These are phyloP conservation scores for Lucilia sericata DNA, from an alignment of 1,140 invertebrate genomes.

Conservation along the genomic window DNA sequence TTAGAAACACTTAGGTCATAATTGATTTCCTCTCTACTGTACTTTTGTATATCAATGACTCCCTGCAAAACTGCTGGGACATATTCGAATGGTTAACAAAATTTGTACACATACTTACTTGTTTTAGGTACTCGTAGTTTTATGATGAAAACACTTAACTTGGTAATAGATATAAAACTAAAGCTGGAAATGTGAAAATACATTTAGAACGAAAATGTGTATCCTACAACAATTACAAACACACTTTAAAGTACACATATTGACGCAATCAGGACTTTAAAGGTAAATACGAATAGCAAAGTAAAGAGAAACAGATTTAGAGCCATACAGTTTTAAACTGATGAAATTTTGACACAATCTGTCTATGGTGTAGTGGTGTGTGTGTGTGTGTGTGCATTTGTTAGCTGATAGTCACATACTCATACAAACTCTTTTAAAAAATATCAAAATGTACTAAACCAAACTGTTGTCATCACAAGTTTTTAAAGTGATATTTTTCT, in stretches of 20 bases:
- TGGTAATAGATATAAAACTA: slow-evolving; percentile 17
- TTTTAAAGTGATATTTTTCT: not conserved
- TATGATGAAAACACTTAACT: not conserved
- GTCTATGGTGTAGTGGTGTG: not conserved
- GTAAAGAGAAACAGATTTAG: not conserved
- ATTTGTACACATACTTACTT: not conserved
- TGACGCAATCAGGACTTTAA: not conserved
- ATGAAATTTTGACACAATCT: slow-evolving; percentile 6
- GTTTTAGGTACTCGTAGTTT: not conserved
- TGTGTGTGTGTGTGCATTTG: not conserved
- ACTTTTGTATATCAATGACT: too few relatives aligned
- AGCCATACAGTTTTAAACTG: not conserved
- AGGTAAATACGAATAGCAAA: not conserved
- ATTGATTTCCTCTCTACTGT: too few relatives aligned
- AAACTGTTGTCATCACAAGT: slow-evolving; percentile 1
- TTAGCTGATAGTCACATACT: slow-evolving; percentile 4
- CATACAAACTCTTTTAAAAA: not conserved
- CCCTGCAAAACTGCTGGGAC: too few relatives aligned
- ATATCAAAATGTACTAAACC: slow-evolving; percentile 3
- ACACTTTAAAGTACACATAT: not conserved
- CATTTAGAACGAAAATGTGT: not conserved
- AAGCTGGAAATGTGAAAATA: slow-evolving; percentile 8
- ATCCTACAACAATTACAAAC: not conserved
- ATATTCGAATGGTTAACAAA: too few relatives aligned
- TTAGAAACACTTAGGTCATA: too few relatives aligned